These are phyloP conservation scores for Cuculus canorus DNA, from an alignment of 2,797 vertebrate genomes.

Conservation along the genomic window DNA sequence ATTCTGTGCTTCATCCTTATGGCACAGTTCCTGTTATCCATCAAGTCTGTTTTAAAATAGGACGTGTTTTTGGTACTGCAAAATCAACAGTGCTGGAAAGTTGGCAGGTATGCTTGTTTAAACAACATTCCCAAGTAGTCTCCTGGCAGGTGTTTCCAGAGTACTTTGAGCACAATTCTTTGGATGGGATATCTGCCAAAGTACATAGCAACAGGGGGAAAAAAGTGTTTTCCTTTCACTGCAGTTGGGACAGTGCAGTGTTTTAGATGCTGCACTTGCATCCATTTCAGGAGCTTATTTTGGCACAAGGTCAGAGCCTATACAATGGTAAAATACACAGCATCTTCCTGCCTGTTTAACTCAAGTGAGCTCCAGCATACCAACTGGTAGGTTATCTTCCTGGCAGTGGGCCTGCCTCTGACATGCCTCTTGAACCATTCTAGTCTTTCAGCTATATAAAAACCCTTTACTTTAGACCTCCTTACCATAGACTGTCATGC, in stretches of 20 bases:
- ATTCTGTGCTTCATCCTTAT: conserved; percentile 58
- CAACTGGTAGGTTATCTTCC: neutral
- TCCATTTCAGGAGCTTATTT: conserved; percentile 61
- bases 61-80: conserved; percentile 68
- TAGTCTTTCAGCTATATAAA: neutral
- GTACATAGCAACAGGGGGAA: conserved; percentile 78
- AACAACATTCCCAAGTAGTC: conserved; percentile 81
- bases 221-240: conserved; percentile 73
- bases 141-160: conserved; percentile 85
- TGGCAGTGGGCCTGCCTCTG: neutral
- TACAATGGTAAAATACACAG: conserved; percentile 59
- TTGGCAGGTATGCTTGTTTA: conserved; percentile 82
- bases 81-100: conserved; percentile 79
- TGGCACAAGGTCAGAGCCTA: conserved; percentile 54
- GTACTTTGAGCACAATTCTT: conserved; percentile 78
- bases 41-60: conserved; percentile 76
- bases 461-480: neutral
- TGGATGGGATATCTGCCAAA: conserved; percentile 78
- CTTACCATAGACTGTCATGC: neutral
- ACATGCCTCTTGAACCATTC: neutral
- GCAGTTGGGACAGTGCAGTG: conserved; percentile 60
- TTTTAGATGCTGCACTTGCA: conserved; percentile 56
- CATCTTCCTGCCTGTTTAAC: conserved; percentile 46
- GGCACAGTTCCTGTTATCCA: conserved; percentile 73
- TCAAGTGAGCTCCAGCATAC: neutral